Evolutionary conservation across 2,113 vertebrate species (phyloP), one percentile per base, ranked within the genome.

Genomic region (Pitta sordida): DNA sequence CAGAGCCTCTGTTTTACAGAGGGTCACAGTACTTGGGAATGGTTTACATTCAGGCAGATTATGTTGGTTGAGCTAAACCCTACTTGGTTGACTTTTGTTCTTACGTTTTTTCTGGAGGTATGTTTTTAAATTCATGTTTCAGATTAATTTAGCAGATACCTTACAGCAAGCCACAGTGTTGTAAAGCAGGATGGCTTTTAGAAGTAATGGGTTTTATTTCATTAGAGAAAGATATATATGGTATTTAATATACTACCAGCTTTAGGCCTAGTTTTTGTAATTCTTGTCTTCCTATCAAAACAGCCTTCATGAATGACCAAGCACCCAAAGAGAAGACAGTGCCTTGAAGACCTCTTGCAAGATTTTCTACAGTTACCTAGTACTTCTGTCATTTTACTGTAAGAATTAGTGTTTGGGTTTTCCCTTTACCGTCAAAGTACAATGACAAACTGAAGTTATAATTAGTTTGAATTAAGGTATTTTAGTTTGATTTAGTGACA

Each of bases 151-250:
- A 77, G 90, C 83, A 51, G 51, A 87, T 34, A 77, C 55, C 11
- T 81, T 89, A 86, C 91, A 95, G 85, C 90, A 97, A 89, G 81
- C 64, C 43, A 76, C 62, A 80, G 79, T 23, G 15, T 73, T 94
- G 82, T 87, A 93, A 96, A 91, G 32, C 56, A 91, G 36, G 91
- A 77, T 79, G 23, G 20, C 59, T 93, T 96, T 87, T 95, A 90
- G 81, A 94, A 91, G 58, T 80, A 70, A 69, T 62, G 48, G 70
- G 30, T n/a, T 96, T 95, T 93, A 93, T 96, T 96, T 95, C 83
- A 77, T 81, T 85, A 82, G 85, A 86, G 86, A 86, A 96, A 88
- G 69, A 79, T 77, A 52, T 69, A 77, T 91, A 80, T 59, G 49
- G 49, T 96, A 92, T 95, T 96, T 92, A 94, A 91, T 91, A 62